Percentiles rank a stretch among this genome's conserved stretches.
phyloP scores from a whole-genome alignment of 2,888 invertebrate genomes.

The Ceratothoa steindachneri region DNA sequence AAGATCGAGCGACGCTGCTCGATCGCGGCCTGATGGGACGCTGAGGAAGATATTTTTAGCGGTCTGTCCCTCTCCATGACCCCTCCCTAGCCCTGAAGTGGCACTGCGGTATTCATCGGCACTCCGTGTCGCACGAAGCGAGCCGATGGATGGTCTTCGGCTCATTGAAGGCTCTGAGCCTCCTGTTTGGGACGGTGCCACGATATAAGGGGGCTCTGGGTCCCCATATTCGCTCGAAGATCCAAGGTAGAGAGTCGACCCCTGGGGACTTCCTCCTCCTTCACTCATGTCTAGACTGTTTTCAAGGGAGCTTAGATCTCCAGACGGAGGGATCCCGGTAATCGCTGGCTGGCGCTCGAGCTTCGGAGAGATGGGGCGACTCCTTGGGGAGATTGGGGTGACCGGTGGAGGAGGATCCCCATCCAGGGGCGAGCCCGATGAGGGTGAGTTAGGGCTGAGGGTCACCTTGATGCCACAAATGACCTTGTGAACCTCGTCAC shows the following conservation, averaged over 20 bases:
- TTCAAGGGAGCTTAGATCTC: constrained; percentile 43
- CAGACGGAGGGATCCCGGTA: constrained; percentile 28
- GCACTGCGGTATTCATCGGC: not conserved
- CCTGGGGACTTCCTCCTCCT: constrained; percentile 37
- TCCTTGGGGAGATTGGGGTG: constrained; percentile 57
- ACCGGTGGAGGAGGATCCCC: constrained; percentile 55
- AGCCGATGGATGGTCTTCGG: constrained; percentile 51
- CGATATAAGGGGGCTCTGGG: constrained; percentile 63
- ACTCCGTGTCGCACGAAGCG: not conserved
- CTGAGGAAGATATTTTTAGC: constrained; percentile 72
- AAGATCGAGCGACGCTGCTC: constrained; percentile 82
- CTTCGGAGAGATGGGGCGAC: constrained; percentile 63
- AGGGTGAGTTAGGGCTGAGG: constrained; percentile 59
- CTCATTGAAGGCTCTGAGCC: constrained; percentile 55
- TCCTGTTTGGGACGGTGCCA: too few species aligned
- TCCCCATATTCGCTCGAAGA: constrained; percentile 53
- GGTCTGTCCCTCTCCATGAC: constrained; percentile 41
- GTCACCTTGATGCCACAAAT: constrained; percentile 62
- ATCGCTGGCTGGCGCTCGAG: constrained; percentile 63
- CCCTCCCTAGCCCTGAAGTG: not conserved
- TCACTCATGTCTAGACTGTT: constrained; percentile 41
- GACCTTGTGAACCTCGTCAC: constrained; percentile 41
- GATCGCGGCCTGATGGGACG: constrained; percentile 74
- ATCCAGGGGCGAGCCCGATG: constrained; percentile 44
- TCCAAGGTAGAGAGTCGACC: constrained; percentile 36